These are phyloP conservation scores for Palythoa grandis DNA, from an alignment of 92 coral and sea anemone genomes.

Conservation along the genomic window DNA sequence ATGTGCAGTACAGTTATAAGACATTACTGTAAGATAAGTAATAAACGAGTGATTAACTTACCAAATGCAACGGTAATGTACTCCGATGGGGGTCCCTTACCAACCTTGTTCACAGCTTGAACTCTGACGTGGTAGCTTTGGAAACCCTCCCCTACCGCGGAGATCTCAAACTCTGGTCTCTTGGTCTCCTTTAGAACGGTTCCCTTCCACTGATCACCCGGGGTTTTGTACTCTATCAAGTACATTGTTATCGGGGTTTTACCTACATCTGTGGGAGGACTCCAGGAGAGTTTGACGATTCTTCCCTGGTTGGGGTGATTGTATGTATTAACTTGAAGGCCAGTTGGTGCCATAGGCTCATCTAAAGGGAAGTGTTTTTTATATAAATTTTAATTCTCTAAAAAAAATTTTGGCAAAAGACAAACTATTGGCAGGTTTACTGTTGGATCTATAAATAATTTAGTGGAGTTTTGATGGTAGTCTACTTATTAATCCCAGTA, in stretches of 20 bases:
- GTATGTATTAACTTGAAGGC: slow-evolving; percentile 6
- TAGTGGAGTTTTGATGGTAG: no score
- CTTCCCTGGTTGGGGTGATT: slow-evolving; percentile 22
- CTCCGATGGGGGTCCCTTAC: slow-evolving; percentile 41
- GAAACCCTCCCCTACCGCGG: slow-evolving; percentile 17
- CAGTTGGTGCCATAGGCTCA: slow-evolving; percentile 43
- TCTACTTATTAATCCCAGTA: no score
- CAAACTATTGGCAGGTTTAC: no score
- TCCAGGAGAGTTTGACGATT: slow-evolving; percentile 38
- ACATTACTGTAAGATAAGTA: background rate
- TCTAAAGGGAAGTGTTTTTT: background rate
- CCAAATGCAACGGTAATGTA: slow-evolving; percentile 33
- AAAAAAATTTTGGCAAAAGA: background rate
- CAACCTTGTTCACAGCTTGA: slow-evolving; percentile 35
- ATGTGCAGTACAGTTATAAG: no score
- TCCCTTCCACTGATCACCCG: slow-evolving; percentile 28
- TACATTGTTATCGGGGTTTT: slow-evolving; percentile 32
- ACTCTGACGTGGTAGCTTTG: slow-evolving; percentile 33
- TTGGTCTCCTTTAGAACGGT: slow-evolving; percentile 28
- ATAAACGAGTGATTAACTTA: background rate
- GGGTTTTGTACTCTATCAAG: slow-evolving; percentile 26
- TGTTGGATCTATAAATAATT: no score
- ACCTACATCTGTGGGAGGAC: slow-evolving; percentile 29
- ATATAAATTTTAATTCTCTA: background rate
- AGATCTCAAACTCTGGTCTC: slow-evolving; percentile 27